phyloP scores from a whole-genome alignment of 2,113 vertebrate genomes.

The Zosterops japonicus region DNA sequence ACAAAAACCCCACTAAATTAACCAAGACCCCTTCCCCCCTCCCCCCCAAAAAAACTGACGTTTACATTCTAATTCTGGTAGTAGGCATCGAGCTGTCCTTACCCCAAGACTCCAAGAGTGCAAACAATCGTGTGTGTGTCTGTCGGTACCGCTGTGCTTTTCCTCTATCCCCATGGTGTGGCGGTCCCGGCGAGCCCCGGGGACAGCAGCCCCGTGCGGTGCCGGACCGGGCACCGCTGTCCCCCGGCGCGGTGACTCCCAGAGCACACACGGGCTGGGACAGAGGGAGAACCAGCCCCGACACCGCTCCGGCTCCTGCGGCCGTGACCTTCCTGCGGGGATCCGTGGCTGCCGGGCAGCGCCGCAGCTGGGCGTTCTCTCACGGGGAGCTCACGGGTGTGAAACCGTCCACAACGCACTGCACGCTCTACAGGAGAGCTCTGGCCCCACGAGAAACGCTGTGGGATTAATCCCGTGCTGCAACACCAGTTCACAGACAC shows the following conservation, averaged over 20 bases:
- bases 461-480: not conserved
- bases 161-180: not conserved
- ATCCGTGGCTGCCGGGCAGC: not conserved
- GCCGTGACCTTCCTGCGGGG: not conserved
- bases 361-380: not conserved
- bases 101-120: conserved; percentile 17
- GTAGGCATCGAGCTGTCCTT: not conserved
- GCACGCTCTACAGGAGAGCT: not conserved
- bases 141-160: not conserved
- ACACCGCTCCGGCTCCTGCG: not conserved
- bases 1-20: not conserved
- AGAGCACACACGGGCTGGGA: not conserved
- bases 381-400: not conserved
- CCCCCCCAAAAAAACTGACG: not conserved
- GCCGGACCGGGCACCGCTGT: not conserved
- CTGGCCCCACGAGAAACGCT: not conserved
- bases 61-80: conserved; percentile 37
- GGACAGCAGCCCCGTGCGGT: not conserved
- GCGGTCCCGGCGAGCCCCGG: not conserved
- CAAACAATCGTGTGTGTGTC: not conserved
- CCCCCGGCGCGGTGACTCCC: not conserved
- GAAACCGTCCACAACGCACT: not conserved
- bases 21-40: not conserved
- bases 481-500: not conserved
- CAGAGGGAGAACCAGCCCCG: not conserved